Base-by-base conservation (phyloP, 2,888 invertebrate species). In the Carcina quercana region DNA sequence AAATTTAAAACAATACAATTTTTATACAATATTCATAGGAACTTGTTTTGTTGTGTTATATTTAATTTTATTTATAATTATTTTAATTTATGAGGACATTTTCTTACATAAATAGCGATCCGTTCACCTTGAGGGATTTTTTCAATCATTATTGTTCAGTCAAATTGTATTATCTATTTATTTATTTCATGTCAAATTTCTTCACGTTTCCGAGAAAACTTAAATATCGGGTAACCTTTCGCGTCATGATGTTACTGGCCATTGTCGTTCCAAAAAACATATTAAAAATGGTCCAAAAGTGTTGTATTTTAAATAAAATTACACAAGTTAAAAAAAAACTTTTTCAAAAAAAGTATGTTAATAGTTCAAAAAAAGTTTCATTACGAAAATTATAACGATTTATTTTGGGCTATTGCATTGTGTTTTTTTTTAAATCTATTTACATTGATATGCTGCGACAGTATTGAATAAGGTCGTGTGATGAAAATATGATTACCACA, bases 11-110 rank as follows among this genome's bases (percentile, higher is more conserved):
- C 73, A 82, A 82, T 80, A 82, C 78, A 64, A 69, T 82, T 80
- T n/a, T n/a, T 80, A 82, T 80, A 82, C 79, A 82, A 79, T 79
- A 79, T 79, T 79, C 75, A 82, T 83, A 83, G 83, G 83, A 82
- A 83, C 83, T 83, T 82, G 78, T 78, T 80, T 82, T 82, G 80
- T 82, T 82, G 80, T n/a, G n/a, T 82, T 79, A 80, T 71, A 78
- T 80, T 72, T 59, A 78, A 75, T 82, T 20, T 82, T 76, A 79
- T 76, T 79, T 69, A 80, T 80, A 80, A n/a, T n/a, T 78, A 82
- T 79, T 79, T n/a, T 76, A 76, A 64, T 76, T 75, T 73, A 78
- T 72, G 78, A 80, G 79, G 78, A 80, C 66, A 66, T 76, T 72
- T 74, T n/a, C n/a, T 79, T 82, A 82, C 79, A 83, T 79, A 80